A percentile compares a stretch with the other conserved stretches of the same genome.
These are phyloP conservation scores for Aphelenchoides besseyi DNA, from an alignment of 1,140 invertebrate species.

Conservation along the genomic window DNA sequence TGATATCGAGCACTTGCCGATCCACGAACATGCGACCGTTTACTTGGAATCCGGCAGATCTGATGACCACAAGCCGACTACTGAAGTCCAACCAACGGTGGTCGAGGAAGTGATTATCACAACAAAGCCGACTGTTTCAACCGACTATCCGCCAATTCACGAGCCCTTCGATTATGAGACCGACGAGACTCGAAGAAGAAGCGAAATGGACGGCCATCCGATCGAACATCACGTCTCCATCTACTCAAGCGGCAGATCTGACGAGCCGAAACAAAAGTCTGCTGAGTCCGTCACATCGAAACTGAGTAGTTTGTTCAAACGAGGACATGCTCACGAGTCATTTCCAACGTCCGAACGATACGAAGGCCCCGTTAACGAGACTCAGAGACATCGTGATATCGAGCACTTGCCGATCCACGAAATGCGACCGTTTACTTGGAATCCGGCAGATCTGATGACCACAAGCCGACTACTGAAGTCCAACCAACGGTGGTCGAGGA, in stretches of 20 bases:
- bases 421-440: neutral
- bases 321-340: neutral
- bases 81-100: neutral
- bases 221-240: constrained; percentile 1
- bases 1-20: neutral
- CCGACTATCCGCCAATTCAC: neutral
- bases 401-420: neutral
- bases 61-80: neutral
- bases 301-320: constrained; percentile 15
- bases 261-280: neutral
- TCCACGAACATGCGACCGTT: neutral
- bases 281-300: constrained; percentile 12
- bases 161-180: neutral
- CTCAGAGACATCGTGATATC: neutral
- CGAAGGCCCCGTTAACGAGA: neutral
- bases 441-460: neutral
- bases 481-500: neutral
- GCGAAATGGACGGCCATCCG: neutral
- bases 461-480: neutral
- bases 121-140: neutral
- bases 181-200: neutral
- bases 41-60: neutral
- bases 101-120: neutral
- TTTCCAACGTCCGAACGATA: neutral
- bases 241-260: neutral